Percentiles rank a stretch among this genome's conserved stretches.
These are phyloP conservation scores for Lamprologus ornatipinnis DNA, from an alignment of 2,113 vertebrate genomes.

Conservation along the genomic window DNA sequence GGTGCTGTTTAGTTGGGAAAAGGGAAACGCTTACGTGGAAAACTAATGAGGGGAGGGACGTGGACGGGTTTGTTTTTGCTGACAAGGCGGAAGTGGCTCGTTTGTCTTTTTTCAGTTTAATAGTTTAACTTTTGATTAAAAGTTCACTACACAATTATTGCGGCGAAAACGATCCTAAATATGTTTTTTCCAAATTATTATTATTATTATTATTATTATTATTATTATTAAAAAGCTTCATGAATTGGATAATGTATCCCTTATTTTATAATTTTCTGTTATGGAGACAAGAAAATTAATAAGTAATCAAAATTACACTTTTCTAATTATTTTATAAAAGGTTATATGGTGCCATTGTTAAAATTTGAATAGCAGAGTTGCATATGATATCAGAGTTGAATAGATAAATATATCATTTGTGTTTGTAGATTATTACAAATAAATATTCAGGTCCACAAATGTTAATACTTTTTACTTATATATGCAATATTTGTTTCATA, in stretches of 20 bases:
- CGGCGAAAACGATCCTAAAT: background rate
- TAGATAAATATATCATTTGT: background rate
- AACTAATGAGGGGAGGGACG: conserved; percentile 1
- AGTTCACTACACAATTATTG: background rate
- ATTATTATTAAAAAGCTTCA: background rate
- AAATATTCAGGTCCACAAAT: background rate
- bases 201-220: no score
- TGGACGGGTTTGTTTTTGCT: background rate
- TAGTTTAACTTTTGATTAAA: background rate
- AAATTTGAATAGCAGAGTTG: background rate
- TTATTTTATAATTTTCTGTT: background rate
- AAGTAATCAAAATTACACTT: background rate
- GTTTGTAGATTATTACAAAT: background rate
- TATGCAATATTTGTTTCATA: background rate
- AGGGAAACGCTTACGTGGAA: background rate
- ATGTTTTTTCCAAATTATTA: background rate
- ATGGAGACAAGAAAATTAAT: background rate
- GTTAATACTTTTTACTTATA: background rate
- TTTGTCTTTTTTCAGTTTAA: background rate
- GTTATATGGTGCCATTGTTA: background rate
- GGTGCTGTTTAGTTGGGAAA: background rate
- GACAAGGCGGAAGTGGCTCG: conserved; percentile 24
- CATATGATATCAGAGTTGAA: background rate
- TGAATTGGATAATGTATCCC: background rate
- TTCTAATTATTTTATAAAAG: background rate